Evolutionary conservation across 2,113 vertebrate species (phyloP).

Genomic region (Salvator merianae): DNA sequence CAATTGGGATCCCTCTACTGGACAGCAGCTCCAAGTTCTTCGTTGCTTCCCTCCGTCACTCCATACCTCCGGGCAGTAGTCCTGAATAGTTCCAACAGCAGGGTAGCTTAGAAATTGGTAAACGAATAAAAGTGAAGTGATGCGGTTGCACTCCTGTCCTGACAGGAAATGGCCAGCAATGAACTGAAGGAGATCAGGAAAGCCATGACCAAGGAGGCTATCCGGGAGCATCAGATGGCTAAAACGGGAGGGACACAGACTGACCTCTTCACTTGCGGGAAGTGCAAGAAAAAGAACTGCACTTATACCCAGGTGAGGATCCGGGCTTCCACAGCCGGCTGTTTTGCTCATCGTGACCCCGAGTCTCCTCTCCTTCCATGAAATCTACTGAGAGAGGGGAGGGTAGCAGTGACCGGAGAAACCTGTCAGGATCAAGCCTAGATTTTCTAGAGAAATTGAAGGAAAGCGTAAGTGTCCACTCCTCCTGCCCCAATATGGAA

Average conservation of each 20-base stretch:
- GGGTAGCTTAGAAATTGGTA: background rate
- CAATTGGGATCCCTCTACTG: too few relatives aligned
- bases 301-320: conserved; percentile 90
- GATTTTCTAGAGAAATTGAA: background rate
- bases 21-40: too few relatives aligned
- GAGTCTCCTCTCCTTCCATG: accelerated
- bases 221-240: conserved; percentile 95
- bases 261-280: conserved; percentile 91
- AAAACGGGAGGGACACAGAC: conserved; percentile 92
- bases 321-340: background rate
- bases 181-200: conserved; percentile 97
- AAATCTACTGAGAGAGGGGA: background rate
- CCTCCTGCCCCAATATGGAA: background rate
- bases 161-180: conserved; percentile 95
- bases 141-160: background rate
- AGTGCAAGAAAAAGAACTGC: conserved; percentile 93
- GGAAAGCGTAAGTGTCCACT: background rate
- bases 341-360: accelerated
- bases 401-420: too few relatives aligned
- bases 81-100: background rate
- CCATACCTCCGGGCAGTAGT: too few relatives aligned
- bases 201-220: conserved; percentile 94
- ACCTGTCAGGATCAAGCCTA: background rate
- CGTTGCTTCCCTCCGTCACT: too few relatives aligned
- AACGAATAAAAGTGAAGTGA: background rate